Evolutionary conservation across 2,113 vertebrate species (phyloP).

Genomic region (Ia io): DNA sequence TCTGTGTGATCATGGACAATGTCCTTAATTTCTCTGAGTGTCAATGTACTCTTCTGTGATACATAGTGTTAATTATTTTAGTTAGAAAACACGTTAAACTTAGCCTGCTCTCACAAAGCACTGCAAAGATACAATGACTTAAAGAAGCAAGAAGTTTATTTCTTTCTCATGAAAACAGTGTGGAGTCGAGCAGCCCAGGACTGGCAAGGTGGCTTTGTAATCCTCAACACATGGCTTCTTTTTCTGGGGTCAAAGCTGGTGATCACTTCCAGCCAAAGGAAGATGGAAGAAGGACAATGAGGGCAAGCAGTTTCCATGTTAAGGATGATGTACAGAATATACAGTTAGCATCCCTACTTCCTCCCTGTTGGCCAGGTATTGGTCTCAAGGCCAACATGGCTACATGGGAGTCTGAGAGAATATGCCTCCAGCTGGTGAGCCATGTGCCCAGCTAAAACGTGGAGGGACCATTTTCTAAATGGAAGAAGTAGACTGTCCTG

Average conservation of each 20-base stretch:
- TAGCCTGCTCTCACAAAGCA: background rate
- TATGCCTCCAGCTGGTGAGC: background rate
- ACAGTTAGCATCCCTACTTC: background rate
- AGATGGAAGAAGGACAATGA: background rate
- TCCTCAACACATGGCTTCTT: background rate
- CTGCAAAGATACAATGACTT: background rate
- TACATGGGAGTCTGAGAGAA: background rate
- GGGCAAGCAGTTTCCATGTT: background rate
- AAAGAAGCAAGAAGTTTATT: background rate
- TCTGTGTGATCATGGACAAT: background rate
- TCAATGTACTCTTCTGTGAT: background rate
- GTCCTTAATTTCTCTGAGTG: background rate
- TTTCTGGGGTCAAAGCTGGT: background rate
- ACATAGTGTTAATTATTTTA: background rate
- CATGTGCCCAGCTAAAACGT: background rate
- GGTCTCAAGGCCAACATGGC: background rate
- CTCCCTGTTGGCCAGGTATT: background rate
- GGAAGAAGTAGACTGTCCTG: background rate
- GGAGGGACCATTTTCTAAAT: background rate
- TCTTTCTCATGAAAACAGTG: background rate
- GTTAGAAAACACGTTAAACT: background rate
- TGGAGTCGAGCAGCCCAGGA: background rate
- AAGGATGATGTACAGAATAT: background rate
- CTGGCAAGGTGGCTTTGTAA: background rate
- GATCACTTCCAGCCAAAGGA: background rate